A percentile compares a stretch with the other conserved stretches of the same genome.
Evolutionary conservation across 2,797 vertebrate species (phyloP).

Genomic region (Pipistrellus nathusii): DNA sequence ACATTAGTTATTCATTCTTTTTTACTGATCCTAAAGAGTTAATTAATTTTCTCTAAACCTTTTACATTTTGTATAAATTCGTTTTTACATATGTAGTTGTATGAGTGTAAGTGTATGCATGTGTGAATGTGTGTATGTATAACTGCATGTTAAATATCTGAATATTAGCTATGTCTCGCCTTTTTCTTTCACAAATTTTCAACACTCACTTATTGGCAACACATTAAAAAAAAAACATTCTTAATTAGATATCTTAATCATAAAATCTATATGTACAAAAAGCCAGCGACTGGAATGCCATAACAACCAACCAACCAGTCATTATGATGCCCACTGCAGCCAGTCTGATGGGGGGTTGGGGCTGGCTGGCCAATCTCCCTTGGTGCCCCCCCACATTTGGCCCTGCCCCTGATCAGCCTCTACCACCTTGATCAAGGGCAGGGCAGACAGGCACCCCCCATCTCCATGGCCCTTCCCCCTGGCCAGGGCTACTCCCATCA

Average conservation of each 20-base stretch:
- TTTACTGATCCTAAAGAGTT: neutral
- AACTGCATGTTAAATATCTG: neutral
- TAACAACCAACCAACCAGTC: too few relatives aligned
- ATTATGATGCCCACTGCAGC: too few relatives aligned
- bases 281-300: too few relatives aligned
- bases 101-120: neutral
- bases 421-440: too few relatives aligned
- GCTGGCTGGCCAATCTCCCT: too few relatives aligned
- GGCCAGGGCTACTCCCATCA: too few relatives aligned
- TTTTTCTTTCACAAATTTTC: neutral
- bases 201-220: neutral
- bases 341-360: too few relatives aligned
- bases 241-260: neutral
- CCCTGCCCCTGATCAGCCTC: too few relatives aligned
- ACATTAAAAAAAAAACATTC: neutral
- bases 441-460: too few relatives aligned
- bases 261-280: neutral
- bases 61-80: neutral
- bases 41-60: neutral
- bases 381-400: accelerated
- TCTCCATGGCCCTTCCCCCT: too few relatives aligned
- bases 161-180: neutral
- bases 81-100: neutral
- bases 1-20: neutral
- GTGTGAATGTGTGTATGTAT: neutral